phyloP scores from a whole-genome alignment of 2,888 invertebrate genomes.

The Rugalucina vietnamica region DNA sequence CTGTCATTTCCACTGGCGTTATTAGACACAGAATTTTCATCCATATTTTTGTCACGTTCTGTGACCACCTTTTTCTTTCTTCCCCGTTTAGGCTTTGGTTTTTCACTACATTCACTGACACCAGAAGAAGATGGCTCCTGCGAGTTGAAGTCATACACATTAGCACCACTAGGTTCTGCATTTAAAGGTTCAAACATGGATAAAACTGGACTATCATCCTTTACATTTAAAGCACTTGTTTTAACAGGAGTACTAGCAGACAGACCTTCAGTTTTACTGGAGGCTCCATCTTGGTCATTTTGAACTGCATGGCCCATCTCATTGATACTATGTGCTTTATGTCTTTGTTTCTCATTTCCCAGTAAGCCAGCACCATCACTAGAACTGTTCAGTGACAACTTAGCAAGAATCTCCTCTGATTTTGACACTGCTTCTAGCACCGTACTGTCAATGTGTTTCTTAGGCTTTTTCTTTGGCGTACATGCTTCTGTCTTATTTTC shows the following conservation, averaged over 20 bases:
- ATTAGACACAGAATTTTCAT: neutral
- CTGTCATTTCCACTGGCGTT: neutral
- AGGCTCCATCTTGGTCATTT: neutral
- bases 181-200: conserved; percentile 57
- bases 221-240: neutral
- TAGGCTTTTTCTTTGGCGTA: neutral
- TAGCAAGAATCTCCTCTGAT: conserved; percentile 60
- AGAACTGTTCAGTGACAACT: conserved; percentile 46
- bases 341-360: neutral
- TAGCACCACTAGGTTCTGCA: conserved; percentile 19
- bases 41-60: neutral
- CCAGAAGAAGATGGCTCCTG: conserved; percentile 25
- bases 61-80: conserved; percentile 17
- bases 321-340: neutral
- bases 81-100: conserved; percentile 27
- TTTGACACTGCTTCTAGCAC: conserved; percentile 60
- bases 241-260: neutral
- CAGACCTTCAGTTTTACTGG: neutral
- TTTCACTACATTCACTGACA: neutral
- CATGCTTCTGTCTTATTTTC: neutral
- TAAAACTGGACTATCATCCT: conserved; percentile 14
- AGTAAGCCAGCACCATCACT: conserved; percentile 9
- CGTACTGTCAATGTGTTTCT: conserved; percentile 38
- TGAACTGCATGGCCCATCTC: neutral
- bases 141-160: conserved; percentile 43